Percentiles rank a stretch among this genome's conserved stretches.
These are phyloP conservation scores for Falco berigora DNA, from an alignment of 2,797 vertebrate genomes.

Conservation along the genomic window DNA sequence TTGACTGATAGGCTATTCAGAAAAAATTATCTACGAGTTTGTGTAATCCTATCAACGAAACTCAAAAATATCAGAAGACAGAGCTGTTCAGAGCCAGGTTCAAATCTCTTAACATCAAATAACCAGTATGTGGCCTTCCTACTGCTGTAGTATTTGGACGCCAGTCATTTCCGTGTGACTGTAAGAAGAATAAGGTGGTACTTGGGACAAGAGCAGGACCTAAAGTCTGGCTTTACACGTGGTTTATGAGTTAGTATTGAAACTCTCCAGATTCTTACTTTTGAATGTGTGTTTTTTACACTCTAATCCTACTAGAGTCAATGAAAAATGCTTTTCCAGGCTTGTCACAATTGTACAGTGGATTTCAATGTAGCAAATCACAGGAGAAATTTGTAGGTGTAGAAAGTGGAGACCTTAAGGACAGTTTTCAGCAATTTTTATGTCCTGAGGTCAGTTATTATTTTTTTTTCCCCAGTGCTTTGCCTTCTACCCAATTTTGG, in stretches of 20 bases:
- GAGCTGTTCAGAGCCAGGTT: not conserved
- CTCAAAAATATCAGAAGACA: not conserved
- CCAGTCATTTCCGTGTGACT: not conserved
- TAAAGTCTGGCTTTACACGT: not conserved
- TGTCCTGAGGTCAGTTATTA: not conserved
- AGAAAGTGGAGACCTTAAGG: not conserved
- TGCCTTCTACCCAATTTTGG: not conserved
- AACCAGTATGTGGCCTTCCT: not conserved
- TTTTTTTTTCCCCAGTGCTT: not conserved
- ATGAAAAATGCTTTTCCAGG: not conserved
- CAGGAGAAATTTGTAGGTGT: not conserved
- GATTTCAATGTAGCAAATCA: not conserved
- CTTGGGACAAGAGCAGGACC: not conserved
- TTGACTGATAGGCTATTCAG: not conserved
- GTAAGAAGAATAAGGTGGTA: not conserved
- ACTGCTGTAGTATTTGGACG: not conserved
- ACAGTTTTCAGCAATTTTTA: not conserved
- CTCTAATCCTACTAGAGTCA: not conserved
- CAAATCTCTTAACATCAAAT: not conserved
- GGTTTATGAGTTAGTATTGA: not conserved
- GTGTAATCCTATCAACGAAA: not conserved
- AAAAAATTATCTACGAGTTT: not conserved
- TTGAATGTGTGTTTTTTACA: not conserved
- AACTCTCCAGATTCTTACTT: not conserved
- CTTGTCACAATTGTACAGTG: not conserved